phyloP scores from a whole-genome alignment of 2,888 invertebrate species.

The Danaus chrysippus region DNA sequence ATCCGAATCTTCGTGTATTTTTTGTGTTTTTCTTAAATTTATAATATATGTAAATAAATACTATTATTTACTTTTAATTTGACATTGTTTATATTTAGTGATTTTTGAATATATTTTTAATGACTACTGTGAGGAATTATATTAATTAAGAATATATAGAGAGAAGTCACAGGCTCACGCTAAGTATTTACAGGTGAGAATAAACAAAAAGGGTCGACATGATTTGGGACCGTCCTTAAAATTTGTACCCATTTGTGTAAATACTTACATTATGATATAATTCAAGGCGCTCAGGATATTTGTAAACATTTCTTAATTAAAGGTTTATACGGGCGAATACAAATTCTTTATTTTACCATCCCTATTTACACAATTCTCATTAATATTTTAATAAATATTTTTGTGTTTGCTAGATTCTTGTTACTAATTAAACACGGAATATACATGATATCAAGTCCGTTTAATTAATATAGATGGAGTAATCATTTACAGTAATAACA shows the following conservation, averaged over 20 bases:
- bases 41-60: too few species aligned
- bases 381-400: too few species aligned
- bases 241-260: conserved; percentile 11
- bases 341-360: too few species aligned
- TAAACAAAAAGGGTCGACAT: conserved; percentile 17
- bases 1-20: background rate
- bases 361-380: too few species aligned
- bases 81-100: too few species aligned
- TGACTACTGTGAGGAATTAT: background rate
- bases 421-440: too few species aligned
- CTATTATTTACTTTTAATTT: too few species aligned
- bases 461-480: too few species aligned
- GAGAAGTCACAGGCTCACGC: background rate
- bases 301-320: conserved; percentile 9
- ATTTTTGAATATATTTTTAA: too few species aligned
- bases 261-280: conserved; percentile 5
- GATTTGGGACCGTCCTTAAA: conserved; percentile 17
- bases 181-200: conserved; percentile 17
- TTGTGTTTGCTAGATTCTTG: too few species aligned
- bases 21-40: background rate
- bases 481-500: too few species aligned
- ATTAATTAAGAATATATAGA: conserved; percentile 3
- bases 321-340: background rate
- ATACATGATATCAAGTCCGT: too few species aligned
- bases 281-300: background rate